phyloP scores from a whole-genome alignment of 2,888 invertebrate genomes.

The Leucoptera coffeella region DNA sequence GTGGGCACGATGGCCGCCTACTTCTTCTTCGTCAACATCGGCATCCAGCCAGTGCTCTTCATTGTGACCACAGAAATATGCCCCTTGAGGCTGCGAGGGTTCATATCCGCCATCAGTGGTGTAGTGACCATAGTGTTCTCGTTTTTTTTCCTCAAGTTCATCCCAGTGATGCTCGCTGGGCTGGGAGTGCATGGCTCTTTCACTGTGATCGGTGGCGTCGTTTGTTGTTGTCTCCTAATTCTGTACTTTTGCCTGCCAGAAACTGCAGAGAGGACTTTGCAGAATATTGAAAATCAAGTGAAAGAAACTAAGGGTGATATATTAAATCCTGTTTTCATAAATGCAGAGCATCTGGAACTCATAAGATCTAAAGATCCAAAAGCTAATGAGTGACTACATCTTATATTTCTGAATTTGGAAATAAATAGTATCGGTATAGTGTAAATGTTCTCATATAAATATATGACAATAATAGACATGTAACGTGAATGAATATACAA shows the following conservation, averaged over 20 bases:
- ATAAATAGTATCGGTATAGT: no score
- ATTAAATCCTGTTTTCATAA: no score
- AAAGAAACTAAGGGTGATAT: no score
- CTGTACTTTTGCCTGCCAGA: constrained; percentile 1
- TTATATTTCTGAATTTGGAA: no score
- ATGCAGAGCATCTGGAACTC: no score
- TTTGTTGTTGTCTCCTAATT: neutral
- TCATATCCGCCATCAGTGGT: neutral
- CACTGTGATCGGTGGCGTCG: neutral
- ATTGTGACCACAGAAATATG: neutral
- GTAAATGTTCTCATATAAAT: no score
- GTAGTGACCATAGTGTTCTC: neutral
- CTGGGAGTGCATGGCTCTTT: neutral
- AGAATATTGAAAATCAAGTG: constrained; percentile 1
- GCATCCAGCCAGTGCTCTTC: neutral
- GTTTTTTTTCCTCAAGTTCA: neutral
- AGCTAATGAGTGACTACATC: no score
- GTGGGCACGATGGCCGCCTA: neutral
- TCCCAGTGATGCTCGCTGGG: neutral
- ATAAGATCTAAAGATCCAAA: no score
- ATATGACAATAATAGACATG: no score
- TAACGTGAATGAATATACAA: no score
- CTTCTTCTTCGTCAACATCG: neutral
- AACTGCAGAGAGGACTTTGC: neutral
- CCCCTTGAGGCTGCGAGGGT: neutral